Evolutionary conservation across 2,113 vertebrate genomes (phyloP).

Genomic region (Mesoclemmys tuberculata): DNA sequence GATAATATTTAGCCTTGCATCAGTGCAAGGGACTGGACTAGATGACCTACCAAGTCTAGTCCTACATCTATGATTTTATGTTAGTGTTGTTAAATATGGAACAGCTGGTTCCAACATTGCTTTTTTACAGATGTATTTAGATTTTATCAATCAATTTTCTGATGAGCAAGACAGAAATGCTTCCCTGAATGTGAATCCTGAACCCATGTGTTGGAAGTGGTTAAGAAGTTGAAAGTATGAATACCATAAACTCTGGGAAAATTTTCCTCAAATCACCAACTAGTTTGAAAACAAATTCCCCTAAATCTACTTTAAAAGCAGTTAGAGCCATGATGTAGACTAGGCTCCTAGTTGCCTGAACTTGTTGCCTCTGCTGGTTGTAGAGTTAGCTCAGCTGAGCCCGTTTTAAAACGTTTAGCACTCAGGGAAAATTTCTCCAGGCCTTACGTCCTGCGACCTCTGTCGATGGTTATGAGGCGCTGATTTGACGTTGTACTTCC

Average conservation of each 20-base stretch:
- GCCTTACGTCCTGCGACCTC: background rate
- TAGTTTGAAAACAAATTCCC: background rate
- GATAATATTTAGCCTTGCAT: too few species aligned
- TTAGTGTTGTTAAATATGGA: background rate
- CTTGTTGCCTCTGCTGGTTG: background rate
- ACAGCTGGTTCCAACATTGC: background rate
- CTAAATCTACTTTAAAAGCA: slow-evolving; percentile 15
- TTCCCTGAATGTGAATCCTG: background rate
- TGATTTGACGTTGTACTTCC: background rate
- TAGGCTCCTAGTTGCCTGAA: background rate
- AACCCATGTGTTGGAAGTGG: background rate
- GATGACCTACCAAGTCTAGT: too few species aligned
- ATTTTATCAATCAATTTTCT: background rate
- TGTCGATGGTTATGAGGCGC: background rate
- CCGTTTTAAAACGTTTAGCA: background rate
- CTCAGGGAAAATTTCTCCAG: background rate
- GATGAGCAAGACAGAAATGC: background rate
- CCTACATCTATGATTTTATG: background rate
- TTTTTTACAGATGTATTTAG: background rate
- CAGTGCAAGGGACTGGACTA: too few species aligned
- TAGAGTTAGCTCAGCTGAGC: slow-evolving; percentile 20
- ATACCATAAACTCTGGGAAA: background rate
- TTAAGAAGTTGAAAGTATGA: background rate
- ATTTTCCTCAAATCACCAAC: background rate
- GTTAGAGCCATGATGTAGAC: background rate